Conservation (phyloP, 2,113 vertebrate species). For the Solea solea region DNA sequence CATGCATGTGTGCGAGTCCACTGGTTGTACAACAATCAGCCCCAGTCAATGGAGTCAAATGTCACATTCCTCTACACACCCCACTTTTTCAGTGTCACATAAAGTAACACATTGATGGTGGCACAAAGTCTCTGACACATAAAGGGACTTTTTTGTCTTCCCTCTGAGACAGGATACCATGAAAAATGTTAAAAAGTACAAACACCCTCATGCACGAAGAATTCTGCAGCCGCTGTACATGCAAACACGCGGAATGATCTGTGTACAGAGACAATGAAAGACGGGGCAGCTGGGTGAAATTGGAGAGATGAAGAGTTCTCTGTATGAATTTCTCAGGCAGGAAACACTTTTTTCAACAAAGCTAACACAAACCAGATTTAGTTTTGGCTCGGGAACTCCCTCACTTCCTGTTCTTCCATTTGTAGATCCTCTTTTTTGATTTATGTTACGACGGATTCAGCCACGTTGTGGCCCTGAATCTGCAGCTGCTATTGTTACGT, state of each 20-base stretch:
- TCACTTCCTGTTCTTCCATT: constrained; percentile 47
- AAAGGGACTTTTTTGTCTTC: constrained; percentile 30
- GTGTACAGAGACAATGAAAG: constrained; percentile 15
- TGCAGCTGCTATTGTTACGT: constrained; percentile 20
- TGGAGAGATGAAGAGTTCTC: constrained; percentile 19
- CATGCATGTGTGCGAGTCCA: constrained; percentile 9
- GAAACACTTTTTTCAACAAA: constrained; percentile 53
- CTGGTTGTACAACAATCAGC: constrained; percentile 63
- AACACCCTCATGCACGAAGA: constrained; percentile 9
- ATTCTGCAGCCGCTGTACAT: not conserved
- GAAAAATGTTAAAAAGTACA: constrained; percentile 12
- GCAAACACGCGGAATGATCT: not conserved
- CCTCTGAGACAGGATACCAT: constrained; percentile 28
- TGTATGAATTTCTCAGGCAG: constrained; percentile 37
- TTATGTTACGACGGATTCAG: constrained; percentile 31
- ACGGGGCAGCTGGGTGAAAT: constrained; percentile 36
- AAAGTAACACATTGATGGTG: constrained; percentile 45
- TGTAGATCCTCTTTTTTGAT: constrained; percentile 57
- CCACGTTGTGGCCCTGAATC: constrained; percentile 28
- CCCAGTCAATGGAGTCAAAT: constrained; percentile 71
- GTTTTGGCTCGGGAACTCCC: constrained; percentile 42
- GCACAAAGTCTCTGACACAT: constrained; percentile 19
- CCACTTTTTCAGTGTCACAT: constrained; percentile 39
- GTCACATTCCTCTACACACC: constrained; percentile 62
- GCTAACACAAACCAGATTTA: constrained; percentile 63